Percentiles rank a stretch among this genome's conserved stretches.
Conservation (phyloP, 2,113 vertebrate species). For the Archocentrus centrarchus region DNA sequence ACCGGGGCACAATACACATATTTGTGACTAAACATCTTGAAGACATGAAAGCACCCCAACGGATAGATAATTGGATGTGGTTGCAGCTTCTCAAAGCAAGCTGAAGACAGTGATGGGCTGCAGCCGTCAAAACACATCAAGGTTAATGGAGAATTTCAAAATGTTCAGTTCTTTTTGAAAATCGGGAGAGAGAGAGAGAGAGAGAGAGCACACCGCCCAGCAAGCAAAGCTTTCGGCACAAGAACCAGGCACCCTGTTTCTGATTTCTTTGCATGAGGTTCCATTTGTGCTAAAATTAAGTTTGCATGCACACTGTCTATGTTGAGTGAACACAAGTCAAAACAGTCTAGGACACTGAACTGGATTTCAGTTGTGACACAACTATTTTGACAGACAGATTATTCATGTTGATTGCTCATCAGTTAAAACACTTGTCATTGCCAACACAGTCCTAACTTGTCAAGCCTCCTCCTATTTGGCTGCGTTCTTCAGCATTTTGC, state of each 20-base stretch:
- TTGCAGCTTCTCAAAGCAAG: slow-evolving; percentile 37
- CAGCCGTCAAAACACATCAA: slow-evolving; percentile 56
- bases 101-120: slow-evolving; percentile 44
- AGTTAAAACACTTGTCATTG: not conserved
- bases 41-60: slow-evolving; percentile 48
- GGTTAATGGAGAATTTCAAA: slow-evolving; percentile 53
- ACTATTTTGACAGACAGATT: not conserved
- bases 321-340: not conserved
- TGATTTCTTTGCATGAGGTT: not conserved
- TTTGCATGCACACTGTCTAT: not conserved
- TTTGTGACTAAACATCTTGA: slow-evolving; percentile 55
- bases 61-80: slow-evolving; percentile 53
- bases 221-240: slow-evolving; percentile 17
- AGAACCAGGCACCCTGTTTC: not conserved
- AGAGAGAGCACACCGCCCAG: not conserved
- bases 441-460: not conserved
- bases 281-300: not conserved
- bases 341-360: not conserved
- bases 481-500: not conserved
- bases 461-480: not conserved
- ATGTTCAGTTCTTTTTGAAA: slow-evolving; percentile 20
- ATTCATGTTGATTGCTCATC: not conserved
- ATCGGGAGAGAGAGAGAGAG: not conserved
- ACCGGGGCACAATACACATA: slow-evolving; percentile 37
- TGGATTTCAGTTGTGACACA: not conserved